A percentile compares a stretch with the other conserved stretches of the same genome.
Evolutionary conservation across 2,113 vertebrate genomes (phyloP).

Genomic region (Suncus etruscus): DNA sequence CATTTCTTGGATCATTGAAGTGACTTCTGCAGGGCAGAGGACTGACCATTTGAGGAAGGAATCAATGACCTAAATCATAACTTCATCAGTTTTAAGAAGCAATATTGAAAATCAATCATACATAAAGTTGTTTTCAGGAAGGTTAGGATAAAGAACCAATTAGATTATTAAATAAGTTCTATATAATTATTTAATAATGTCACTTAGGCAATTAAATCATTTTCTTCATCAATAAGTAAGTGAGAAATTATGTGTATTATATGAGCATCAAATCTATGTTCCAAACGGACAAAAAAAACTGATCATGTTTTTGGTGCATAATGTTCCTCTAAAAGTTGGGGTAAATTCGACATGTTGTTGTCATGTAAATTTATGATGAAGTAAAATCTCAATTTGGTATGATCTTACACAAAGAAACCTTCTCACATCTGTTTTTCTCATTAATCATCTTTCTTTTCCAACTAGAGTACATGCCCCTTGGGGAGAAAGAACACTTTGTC

Average conservation of each 20-base stretch:
- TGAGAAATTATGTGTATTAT: neutral
- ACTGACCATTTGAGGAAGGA: no score
- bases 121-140: neutral
- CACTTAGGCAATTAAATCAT: neutral
- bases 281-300: neutral
- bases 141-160: neutral
- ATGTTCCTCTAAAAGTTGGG: neutral
- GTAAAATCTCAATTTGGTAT: neutral
- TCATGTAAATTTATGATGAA: neutral
- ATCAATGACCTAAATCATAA: neutral
- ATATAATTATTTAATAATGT: slow-evolving; percentile 2
- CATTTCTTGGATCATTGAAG: no score
- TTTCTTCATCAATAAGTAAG: neutral
- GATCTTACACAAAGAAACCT: neutral
- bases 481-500: neutral
- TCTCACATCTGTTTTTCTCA: neutral
- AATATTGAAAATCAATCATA: slow-evolving; percentile 7
- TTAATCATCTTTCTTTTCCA: neutral
- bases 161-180: neutral
- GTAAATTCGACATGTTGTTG: neutral
- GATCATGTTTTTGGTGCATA: neutral
- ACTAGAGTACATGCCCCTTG: neutral
- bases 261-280: neutral
- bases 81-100: slow-evolving; percentile 23
- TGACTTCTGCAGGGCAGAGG: no score